A percentile compares a stretch with the other conserved stretches of the same genome.
Evolutionary conservation across 2,888 invertebrate genomes (phyloP).

Genomic region (Acrobasis repandana): DNA sequence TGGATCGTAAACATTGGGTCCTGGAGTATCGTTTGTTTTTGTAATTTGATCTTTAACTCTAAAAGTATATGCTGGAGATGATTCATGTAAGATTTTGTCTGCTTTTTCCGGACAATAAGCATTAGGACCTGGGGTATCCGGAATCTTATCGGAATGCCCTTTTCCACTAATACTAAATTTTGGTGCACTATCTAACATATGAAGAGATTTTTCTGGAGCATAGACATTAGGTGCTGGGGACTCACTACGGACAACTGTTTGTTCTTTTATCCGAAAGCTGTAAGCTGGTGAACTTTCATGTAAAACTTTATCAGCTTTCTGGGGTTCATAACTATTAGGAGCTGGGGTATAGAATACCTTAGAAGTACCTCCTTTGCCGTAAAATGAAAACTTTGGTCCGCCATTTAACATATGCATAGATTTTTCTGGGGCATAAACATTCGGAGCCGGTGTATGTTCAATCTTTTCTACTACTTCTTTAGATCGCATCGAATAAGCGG

Average conservation of each 20-base stretch:
- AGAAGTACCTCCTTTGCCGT: constrained; percentile 83
- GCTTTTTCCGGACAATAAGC: constrained; percentile 80
- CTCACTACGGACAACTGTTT: constrained; percentile 82
- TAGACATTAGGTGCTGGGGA: constrained; percentile 88
- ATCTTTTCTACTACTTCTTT: constrained; percentile 85
- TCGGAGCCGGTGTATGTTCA: constrained; percentile 87
- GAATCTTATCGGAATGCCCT: constrained; percentile 75
- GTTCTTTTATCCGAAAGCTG: constrained; percentile 87
- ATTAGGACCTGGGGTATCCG: constrained; percentile 84
- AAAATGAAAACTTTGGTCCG: constrained; percentile 87
- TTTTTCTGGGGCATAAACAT: constrained; percentile 86
- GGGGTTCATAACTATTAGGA: constrained; percentile 81
- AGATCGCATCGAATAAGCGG: constrained; percentile 87
- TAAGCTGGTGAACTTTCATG: constrained; percentile 86
- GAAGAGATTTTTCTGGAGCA: constrained; percentile 82
- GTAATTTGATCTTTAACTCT: constrained; percentile 64
- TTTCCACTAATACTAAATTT: constrained; percentile 85
- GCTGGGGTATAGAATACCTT: constrained; percentile 85
- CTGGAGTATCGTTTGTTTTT: constrained; percentile 69
- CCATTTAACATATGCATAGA: constrained; percentile 81
- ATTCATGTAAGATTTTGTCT: constrained; percentile 80
- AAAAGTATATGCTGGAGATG: constrained; percentile 79
- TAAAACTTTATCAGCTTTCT: constrained; percentile 83
- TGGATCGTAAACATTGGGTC: constrained; percentile 81
- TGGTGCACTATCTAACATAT: constrained; percentile 81